Conservation (phyloP, 2,888 invertebrate genomes). For the Taenaris catops region DNA sequence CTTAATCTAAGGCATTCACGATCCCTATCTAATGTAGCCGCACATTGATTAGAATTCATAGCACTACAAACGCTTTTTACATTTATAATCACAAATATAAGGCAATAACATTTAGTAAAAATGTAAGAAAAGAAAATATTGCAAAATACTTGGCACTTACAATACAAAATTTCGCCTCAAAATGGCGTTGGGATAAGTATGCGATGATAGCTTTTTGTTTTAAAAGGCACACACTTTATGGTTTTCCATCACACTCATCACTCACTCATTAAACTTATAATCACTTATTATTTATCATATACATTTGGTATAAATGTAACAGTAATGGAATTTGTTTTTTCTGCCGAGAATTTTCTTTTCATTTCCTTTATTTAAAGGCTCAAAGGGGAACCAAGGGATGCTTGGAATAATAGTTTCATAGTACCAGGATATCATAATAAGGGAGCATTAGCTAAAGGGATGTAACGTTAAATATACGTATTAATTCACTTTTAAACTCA, state of each 20-base stretch:
- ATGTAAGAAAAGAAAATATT: constrained; percentile 62
- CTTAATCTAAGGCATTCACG: constrained; percentile 59
- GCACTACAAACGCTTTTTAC: constrained; percentile 34
- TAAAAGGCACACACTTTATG: constrained; percentile 59
- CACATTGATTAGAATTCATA: constrained; percentile 35
- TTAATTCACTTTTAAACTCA: too few relatives aligned
- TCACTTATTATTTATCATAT: constrained; percentile 47
- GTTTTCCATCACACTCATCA: constrained; percentile 54
- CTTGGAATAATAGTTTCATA: too few relatives aligned
- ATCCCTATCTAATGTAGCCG: constrained; percentile 37
- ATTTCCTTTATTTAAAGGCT: too few relatives aligned
- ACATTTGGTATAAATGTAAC: constrained; percentile 36
- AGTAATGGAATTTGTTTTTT: too few relatives aligned
- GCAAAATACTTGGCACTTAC: constrained; percentile 81
- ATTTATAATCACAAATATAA: constrained; percentile 40
- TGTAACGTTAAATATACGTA: too few relatives aligned
- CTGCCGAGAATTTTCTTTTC: too few relatives aligned
- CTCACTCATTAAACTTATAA: constrained; percentile 49
- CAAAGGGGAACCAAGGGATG: too few relatives aligned
- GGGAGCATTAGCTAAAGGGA: too few relatives aligned
- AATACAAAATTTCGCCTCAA: constrained; percentile 80
- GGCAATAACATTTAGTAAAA: constrained; percentile 39
- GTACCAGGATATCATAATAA: too few relatives aligned
- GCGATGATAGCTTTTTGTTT: constrained; percentile 79
- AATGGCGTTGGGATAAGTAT: constrained; percentile 81